Evolutionary conservation across 2,113 vertebrate species (phyloP), one percentile per base, ranked within the genome.

Genomic region (Halichoerus grypus): DNA sequence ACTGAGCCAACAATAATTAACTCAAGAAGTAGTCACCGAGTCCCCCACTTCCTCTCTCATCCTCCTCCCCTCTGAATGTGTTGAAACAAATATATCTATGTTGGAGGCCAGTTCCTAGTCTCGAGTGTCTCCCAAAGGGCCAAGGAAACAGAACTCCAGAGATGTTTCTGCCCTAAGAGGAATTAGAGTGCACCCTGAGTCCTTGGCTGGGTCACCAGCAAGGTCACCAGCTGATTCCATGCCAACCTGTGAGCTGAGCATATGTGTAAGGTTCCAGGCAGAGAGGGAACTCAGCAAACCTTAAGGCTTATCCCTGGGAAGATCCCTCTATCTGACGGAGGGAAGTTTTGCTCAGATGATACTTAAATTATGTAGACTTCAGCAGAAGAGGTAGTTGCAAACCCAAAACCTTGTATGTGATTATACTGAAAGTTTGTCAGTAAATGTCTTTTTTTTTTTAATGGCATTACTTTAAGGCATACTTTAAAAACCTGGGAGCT

Each of bases 401-500:
- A 93, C 82, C 42, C 33, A 36, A 87, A 76, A 79, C 69, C n/a
- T 39, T 89, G 4, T 67, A 46, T 39, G 39, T 79, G 39, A 63
- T 94, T 83, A 46, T 28, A 91, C 24, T 85, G 21, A 59, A 97
- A 97, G 22, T 74, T 53, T 55, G 31, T 67, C 14, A 15, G 31
- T 71, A 82, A 65, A 36, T 53, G 16, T 82, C 46, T 71, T 77
- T 91, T 94, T 21, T 39, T 72, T 22, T 42, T 39, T 7, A 65
- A 80, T 42, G 67, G 39, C 36, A n/a, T 65, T n/a, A 57, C 57
- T 87, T 74, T 65, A 85, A 91, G n/a, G 42, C 12, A 14, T 26
- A 65, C 46, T 95, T 93, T 83, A 72, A 91, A 97, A 95, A 83
- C 67, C 51, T 81, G 33, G 63, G 79, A 93, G 42, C 57, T 51